Evolutionary conservation across 2,797 vertebrate genomes (phyloP), one percentile per base, ranked within the genome.

Genomic region (Etheostoma nigrum): DNA sequence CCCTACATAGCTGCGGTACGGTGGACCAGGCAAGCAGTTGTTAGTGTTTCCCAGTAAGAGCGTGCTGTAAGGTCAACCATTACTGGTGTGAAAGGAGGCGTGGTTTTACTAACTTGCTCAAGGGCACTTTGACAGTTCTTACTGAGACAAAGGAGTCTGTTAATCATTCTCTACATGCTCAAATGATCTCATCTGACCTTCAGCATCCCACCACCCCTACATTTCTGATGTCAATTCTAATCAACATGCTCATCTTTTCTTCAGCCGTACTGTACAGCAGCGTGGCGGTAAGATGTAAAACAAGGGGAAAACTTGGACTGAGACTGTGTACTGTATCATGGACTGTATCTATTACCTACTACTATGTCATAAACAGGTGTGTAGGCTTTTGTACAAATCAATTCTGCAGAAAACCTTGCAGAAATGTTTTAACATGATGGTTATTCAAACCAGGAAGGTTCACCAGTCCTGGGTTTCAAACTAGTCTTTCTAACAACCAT

Each of bases 121-220:
- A 93, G 88, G 89, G 85, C 87, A 84, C 80, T 83, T 78, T 87
- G 81, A 78, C 72, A 73, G 74, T 78, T 52, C 64, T 81, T 67
- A 84, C 74, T 27, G 65, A 66, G 61, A 78, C 84, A 86, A 80
- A 72, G 68, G 74, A 83, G 76, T 78, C 67, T 74, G 84, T 88
- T 91, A 90, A 91, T 92, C 85, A 88, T 89, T 85, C 78, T 3
- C 67, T 79, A 74, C 84, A 83, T 88, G 85, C 80, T 89, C 77
- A 85, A 71, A 89, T 89, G 81, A 91, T 89, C 85, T 84, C 82
- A 67, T 82, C 77, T 81, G 90, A 91, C 89, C 90, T 91, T 90
- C 88, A 81, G 78, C 83, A 65, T 86, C 74, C 48, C 76, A 72
- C 62, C 84, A 87, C 72, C 82, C 81, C 66, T 33, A 82, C 67